Evolutionary conservation across 2,797 vertebrate species (phyloP).

Genomic region (Syndactyla subalaris): DNA sequence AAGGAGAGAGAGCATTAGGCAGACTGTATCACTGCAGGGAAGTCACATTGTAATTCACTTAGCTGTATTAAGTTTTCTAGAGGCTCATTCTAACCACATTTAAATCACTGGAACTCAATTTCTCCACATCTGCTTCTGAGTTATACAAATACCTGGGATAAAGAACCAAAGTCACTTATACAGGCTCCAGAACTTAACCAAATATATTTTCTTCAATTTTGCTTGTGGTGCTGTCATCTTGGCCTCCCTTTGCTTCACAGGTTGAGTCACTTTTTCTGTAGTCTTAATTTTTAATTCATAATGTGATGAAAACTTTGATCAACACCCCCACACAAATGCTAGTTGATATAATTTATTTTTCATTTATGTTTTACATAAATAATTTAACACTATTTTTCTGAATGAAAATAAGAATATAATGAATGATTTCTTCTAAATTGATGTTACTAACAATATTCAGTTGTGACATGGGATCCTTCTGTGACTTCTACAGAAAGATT

Average conservation of each 20-base stretch:
- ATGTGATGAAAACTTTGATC: neutral
- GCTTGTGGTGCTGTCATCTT: neutral
- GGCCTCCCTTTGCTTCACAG: neutral
- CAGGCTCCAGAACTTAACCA: neutral
- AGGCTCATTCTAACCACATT: neutral
- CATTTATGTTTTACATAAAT: neutral
- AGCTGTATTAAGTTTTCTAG: neutral
- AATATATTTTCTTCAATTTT: neutral
- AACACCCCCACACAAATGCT: neutral
- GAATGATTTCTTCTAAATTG: neutral
- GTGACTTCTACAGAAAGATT: neutral
- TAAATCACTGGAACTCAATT: neutral
- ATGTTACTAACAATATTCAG: neutral
- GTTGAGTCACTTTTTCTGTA: neutral
- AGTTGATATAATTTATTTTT: neutral
- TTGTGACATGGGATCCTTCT: neutral
- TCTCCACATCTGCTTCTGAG: neutral
- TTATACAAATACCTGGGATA: neutral
- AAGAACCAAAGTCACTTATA: neutral
- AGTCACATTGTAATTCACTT: neutral
- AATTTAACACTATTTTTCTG: neutral
- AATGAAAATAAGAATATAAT: neutral
- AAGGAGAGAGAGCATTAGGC: neutral
- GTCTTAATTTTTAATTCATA: neutral
- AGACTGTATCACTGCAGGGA: neutral